These are phyloP conservation scores for Xenotilapia caudafasciata DNA, from an alignment of 2,113 vertebrate species.

Conservation along the genomic window DNA sequence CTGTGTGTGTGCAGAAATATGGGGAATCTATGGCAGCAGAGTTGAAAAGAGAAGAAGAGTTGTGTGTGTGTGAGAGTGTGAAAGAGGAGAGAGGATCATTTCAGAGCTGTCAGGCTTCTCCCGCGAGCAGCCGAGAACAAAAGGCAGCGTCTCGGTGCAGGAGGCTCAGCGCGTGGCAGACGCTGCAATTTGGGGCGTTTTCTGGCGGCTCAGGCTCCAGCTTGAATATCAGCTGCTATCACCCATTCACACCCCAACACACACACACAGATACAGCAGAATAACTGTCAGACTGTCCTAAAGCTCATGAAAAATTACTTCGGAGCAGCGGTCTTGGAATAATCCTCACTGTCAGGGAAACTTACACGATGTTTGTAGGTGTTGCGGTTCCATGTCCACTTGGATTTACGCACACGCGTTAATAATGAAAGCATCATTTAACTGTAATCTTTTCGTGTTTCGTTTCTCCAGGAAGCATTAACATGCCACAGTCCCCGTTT, in stretches of 20 bases:
- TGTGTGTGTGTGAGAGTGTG: background rate
- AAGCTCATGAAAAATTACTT: conserved; percentile 28
- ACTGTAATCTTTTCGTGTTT: background rate
- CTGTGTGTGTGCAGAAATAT: background rate
- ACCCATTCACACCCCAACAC: background rate
- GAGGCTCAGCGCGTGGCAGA: conserved; percentile 62
- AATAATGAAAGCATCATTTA: background rate
- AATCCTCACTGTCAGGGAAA: conserved; percentile 23
- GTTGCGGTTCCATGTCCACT: background rate
- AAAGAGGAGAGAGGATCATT: conserved; percentile 58
- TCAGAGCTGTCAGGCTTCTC: conserved; percentile 73
- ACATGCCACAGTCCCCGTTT: background rate
- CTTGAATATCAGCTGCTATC: conserved; percentile 49
- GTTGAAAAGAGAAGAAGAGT: conserved; percentile 11
- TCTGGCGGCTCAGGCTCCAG: conserved; percentile 52
- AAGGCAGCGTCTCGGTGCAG: conserved; percentile 61
- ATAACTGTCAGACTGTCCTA: conserved; percentile 10
- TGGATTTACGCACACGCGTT: background rate
- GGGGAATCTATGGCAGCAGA: conserved; percentile 1
- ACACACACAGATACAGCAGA: background rate
- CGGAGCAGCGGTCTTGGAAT: background rate
- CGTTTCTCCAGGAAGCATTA: background rate
- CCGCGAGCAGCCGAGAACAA: conserved; percentile 67
- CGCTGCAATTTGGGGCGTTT: conserved; percentile 68
- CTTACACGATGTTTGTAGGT: background rate